Percentiles rank a stretch among this genome's conserved stretches.
Evolutionary conservation across 37 sponge, comb jelly and placozoan genomes (phyloP).

Genomic region (Hormiphora californensis): DNA sequence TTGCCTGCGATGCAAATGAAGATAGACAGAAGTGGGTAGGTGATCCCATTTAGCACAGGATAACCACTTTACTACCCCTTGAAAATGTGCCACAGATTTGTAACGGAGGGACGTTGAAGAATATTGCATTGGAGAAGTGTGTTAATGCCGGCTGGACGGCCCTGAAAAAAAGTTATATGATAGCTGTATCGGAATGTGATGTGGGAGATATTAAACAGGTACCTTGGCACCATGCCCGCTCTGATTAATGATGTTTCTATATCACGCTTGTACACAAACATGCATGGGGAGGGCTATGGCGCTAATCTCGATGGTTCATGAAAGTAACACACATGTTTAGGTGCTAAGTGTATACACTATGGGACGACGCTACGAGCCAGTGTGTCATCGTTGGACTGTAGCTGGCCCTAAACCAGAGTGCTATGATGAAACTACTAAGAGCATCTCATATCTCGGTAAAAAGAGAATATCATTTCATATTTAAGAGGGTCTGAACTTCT

Average conservation of each 20-base stretch:
- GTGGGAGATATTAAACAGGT: slow-evolving; percentile 11
- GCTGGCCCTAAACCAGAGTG: background rate
- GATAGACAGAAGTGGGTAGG: slow-evolving; percentile 51
- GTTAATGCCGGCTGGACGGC: slow-evolving; percentile 1
- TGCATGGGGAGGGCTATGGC: background rate
- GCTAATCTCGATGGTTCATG: background rate
- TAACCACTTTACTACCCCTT: background rate
- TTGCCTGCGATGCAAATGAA: background rate
- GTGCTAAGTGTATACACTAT: slow-evolving; percentile 35
- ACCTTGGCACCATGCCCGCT: too few species aligned
- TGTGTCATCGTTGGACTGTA: background rate
- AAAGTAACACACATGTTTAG: background rate
- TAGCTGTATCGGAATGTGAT: slow-evolving; percentile 17
- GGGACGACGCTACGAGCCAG: slow-evolving; percentile 26
- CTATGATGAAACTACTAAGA: background rate
- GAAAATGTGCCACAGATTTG: background rate
- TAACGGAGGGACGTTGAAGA: background rate
- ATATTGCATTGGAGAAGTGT: slow-evolving; percentile 32
- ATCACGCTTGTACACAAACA: background rate
- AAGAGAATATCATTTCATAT: too few species aligned
- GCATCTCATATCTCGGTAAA: too few species aligned
- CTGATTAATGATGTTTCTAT: too few species aligned
- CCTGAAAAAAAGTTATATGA: slow-evolving; percentile 17
- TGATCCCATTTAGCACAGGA: background rate
- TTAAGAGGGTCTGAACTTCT: too few species aligned